These are phyloP conservation scores for Gymnocheta viridis DNA, from an alignment of 2,888 invertebrate genomes.

Conservation along the genomic window DNA sequence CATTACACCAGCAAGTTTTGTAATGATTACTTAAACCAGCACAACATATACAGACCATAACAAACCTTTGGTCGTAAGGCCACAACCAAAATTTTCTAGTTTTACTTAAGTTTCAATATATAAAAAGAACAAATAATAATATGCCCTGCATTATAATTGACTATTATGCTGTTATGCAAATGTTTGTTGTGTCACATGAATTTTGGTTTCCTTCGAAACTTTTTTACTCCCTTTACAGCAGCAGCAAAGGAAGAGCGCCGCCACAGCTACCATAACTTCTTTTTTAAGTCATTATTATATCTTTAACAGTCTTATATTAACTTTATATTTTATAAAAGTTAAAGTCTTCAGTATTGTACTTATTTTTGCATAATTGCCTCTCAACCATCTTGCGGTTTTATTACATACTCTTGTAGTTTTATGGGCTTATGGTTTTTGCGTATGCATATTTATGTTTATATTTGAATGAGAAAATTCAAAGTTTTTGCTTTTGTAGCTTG, in stretches of 20 bases:
- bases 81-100: not conserved
- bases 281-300: constrained; percentile 46
- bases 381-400: constrained; percentile 14
- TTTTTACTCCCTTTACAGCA: not conserved
- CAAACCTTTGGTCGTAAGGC: not conserved
- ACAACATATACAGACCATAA: not conserved
- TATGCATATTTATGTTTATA: constrained; percentile 30
- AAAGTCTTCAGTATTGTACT: constrained; percentile 33
- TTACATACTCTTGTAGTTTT: constrained; percentile 23
- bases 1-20: constrained; percentile 16
- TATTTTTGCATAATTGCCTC: constrained; percentile 16
- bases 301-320: constrained; percentile 50
- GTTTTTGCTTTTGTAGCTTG: not conserved
- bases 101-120: not conserved
- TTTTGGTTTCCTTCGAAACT: not conserved
- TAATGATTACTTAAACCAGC: constrained; percentile 8
- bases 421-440: constrained; percentile 35
- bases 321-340: constrained; percentile 42
- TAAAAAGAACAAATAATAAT: too few relatives aligned
- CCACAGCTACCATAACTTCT: not conserved
- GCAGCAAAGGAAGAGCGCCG: not conserved
- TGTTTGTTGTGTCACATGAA: not conserved
- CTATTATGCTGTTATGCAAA: constrained; percentile 24
- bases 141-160: constrained; percentile 16
- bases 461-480: constrained; percentile 9